Conservation (phyloP, 2,113 vertebrate genomes). For the Leucopternis melanops region DNA sequence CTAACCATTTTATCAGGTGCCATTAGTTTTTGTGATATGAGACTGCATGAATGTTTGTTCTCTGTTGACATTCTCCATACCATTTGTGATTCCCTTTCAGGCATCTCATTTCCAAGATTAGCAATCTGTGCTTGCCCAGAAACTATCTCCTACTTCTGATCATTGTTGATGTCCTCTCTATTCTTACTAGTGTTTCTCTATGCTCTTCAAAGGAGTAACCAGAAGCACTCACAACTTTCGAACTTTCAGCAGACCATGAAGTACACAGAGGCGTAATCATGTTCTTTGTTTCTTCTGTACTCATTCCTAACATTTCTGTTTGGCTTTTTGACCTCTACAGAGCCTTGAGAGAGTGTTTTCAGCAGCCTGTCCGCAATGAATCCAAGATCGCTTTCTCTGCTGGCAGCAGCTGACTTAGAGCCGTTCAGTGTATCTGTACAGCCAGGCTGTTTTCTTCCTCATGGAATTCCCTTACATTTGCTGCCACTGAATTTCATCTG, state of each 20-base stretch:
- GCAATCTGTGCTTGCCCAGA: neutral
- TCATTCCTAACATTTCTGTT: conserved; percentile 40
- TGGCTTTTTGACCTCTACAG: neutral
- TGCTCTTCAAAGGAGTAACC: neutral
- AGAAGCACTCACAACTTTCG: conserved; percentile 1
- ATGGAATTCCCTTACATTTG: neutral
- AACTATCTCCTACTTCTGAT: conserved; percentile 13
- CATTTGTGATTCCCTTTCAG: neutral
- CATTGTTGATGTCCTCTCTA: neutral
- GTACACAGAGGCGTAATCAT: neutral
- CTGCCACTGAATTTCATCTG: neutral
- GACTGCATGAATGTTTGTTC: neutral
- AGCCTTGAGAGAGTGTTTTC: neutral
- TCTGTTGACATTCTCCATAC: conserved; percentile 12
- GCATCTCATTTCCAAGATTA: neutral
- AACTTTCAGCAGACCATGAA: conserved; percentile 9
- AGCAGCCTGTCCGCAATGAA: neutral
- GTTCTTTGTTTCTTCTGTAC: conserved; percentile 17
- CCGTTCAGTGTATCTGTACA: neutral
- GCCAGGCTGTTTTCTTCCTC: neutral
- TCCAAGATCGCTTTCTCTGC: neutral
- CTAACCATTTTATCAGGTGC: neutral
- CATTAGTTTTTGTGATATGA: neutral
- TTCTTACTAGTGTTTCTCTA: neutral
- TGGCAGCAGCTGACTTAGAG: neutral